These are phyloP conservation scores for Ischnura elegans DNA, from an alignment of 2,888 invertebrate genomes.

Conservation along the genomic window DNA sequence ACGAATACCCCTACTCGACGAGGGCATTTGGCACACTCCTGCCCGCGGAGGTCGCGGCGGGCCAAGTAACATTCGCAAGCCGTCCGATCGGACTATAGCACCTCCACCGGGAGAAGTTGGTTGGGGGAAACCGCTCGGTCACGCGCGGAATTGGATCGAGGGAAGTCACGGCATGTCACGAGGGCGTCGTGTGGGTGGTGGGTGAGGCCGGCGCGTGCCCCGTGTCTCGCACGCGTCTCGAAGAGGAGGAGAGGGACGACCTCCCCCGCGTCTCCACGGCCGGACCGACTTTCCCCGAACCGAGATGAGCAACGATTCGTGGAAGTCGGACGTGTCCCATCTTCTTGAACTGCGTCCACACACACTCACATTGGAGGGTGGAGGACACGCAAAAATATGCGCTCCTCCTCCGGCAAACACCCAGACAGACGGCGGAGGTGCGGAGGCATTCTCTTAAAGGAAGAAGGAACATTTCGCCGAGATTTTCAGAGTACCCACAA, in stretches of 20 bases:
- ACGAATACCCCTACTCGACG: background rate
- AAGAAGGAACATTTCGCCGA: no score
- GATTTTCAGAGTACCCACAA: no score
- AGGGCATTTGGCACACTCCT: background rate
- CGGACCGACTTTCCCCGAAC: conserved; percentile 28
- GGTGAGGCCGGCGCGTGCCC: background rate
- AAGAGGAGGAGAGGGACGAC: background rate
- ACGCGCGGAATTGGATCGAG: conserved; percentile 27
- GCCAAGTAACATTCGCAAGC: background rate
- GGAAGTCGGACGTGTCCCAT: background rate
- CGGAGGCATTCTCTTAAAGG: no score
- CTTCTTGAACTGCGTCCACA: background rate
- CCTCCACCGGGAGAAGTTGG: background rate
- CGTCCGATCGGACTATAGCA: no score
- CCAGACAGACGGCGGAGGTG: no score
- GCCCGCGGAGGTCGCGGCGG: no score
- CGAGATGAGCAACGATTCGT: conserved; percentile 20
- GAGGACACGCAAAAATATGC: background rate
- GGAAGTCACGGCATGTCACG: background rate
- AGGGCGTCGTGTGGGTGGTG: background rate
- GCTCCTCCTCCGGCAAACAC: background rate
- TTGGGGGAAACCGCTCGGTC: no score
- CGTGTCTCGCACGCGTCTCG: background rate
- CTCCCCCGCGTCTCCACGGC: background rate
- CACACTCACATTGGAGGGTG: background rate